Conservation (phyloP, 2,797 vertebrate species). For the Myotis planiceps region DNA sequence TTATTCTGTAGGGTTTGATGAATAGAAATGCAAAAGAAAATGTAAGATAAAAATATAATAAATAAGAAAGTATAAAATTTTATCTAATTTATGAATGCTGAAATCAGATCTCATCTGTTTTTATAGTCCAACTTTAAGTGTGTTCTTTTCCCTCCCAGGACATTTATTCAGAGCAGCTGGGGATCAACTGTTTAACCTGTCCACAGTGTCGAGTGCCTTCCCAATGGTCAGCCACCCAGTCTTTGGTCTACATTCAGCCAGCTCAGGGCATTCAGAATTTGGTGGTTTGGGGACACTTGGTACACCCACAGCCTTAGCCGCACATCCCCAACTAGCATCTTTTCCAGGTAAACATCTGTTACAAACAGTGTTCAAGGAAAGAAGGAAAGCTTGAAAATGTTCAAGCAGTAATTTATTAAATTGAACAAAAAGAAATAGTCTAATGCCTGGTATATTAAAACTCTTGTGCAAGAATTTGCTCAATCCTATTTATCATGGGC, state of each 20-base stretch:
- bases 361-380: constrained; percentile 73
- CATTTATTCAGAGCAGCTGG: constrained; percentile 88
- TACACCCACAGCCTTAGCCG: constrained; percentile 90
- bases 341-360: constrained; percentile 90
- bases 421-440: constrained; percentile 32
- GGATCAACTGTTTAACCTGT: constrained; percentile 89
- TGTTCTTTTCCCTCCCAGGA: constrained; percentile 87
- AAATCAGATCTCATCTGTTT: constrained; percentile 71
- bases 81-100: constrained; percentile 43
- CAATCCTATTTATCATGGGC: neutral
- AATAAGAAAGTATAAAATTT: constrained; percentile 41
- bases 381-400: constrained; percentile 67
- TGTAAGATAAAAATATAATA: constrained; percentile 35
- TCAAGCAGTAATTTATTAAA: constrained; percentile 54
- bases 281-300: constrained; percentile 92
- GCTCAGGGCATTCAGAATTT: constrained; percentile 91
- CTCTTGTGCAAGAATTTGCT: constrained; percentile 43
- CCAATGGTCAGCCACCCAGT: constrained; percentile 91
- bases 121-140: constrained; percentile 79
- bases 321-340: constrained; percentile 90
- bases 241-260: constrained; percentile 91
- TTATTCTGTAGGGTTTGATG: constrained; percentile 20
- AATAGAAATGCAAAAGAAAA: constrained; percentile 50
- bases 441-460: constrained; percentile 53
- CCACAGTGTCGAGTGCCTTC: constrained; percentile 91